These are phyloP conservation scores for Cephus spinipes DNA, from an alignment of 2,888 invertebrate species.

Conservation along the genomic window DNA sequence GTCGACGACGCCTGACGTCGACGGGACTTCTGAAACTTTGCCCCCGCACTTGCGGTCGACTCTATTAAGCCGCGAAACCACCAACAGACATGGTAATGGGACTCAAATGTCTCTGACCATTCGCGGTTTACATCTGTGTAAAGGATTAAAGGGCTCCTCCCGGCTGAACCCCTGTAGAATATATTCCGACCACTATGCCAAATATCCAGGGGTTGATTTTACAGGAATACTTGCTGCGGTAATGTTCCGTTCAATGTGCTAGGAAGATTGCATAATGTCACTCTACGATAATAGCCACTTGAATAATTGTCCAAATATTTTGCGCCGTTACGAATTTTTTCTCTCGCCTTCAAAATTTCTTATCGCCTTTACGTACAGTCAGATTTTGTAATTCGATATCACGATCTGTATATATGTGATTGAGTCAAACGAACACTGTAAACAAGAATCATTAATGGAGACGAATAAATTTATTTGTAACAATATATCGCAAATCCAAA, in stretches of 20 bases:
- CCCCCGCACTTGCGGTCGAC: slow-evolving; percentile 18
- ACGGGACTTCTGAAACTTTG: neutral
- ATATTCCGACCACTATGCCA: neutral
- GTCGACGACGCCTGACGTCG: no score
- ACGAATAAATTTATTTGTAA: no score
- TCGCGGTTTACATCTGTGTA: neutral
- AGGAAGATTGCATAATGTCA: neutral
- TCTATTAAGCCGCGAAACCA: slow-evolving; percentile 29
- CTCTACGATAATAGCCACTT: no score
- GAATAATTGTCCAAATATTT: neutral
- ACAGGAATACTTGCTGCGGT: neutral
- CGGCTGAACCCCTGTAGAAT: neutral
- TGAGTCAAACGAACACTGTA: no score
- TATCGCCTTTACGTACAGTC: no score
- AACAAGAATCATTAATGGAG: no score
- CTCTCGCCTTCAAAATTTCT: no score
- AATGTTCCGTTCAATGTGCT: neutral
- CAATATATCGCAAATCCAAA: no score
- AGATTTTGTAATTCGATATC: no score
- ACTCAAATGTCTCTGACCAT: neutral
- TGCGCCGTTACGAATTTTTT: no score
- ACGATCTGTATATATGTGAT: no score
- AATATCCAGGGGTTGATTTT: neutral
- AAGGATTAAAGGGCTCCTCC: neutral
- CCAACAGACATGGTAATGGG: slow-evolving; percentile 2